Percentiles rank a stretch among this genome's conserved stretches.
phyloP scores from a whole-genome alignment of 2,113 vertebrate species.

The Sphaerodactylus townsendi region DNA sequence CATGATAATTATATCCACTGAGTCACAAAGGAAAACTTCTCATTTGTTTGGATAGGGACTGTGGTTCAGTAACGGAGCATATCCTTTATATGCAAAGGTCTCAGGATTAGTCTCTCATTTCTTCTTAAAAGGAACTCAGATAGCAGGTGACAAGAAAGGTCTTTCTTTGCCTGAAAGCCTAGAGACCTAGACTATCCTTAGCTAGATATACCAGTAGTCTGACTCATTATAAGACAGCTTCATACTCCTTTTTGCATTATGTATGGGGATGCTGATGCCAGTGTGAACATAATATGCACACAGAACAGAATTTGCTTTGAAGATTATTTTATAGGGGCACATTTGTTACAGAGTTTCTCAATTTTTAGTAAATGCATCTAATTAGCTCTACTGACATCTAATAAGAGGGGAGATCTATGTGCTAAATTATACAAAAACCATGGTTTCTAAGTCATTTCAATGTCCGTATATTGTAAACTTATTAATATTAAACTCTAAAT shows the following conservation, averaged over 20 bases:
- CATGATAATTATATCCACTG: neutral
- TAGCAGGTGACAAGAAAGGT: no score
- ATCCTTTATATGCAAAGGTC: no score
- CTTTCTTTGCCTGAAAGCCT: no score
- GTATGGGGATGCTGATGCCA: neutral
- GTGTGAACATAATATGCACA: neutral
- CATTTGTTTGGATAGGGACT: no score
- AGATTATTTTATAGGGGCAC: constrained; percentile 1
- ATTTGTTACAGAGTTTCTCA: no score
- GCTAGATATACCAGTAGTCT: no score
- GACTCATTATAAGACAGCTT: no score
- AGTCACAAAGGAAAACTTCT: neutral
- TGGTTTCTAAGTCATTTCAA: constrained; percentile 40
- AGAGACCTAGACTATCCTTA: no score
- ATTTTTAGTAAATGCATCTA: constrained; percentile 36
- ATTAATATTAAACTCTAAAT: constrained; percentile 54
- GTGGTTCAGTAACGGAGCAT: no score
- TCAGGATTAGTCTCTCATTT: no score
- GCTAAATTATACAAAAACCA: constrained; percentile 29
- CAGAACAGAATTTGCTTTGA: neutral
- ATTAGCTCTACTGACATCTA: constrained; percentile 33
- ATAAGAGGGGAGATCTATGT: neutral
- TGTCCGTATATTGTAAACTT: constrained; percentile 42
- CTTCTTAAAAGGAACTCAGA: no score
- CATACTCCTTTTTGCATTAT: no score